These are phyloP conservation scores for Brachionus koreanus DNA, from an alignment of 1,140 invertebrate genomes.

Conservation along the genomic window DNA sequence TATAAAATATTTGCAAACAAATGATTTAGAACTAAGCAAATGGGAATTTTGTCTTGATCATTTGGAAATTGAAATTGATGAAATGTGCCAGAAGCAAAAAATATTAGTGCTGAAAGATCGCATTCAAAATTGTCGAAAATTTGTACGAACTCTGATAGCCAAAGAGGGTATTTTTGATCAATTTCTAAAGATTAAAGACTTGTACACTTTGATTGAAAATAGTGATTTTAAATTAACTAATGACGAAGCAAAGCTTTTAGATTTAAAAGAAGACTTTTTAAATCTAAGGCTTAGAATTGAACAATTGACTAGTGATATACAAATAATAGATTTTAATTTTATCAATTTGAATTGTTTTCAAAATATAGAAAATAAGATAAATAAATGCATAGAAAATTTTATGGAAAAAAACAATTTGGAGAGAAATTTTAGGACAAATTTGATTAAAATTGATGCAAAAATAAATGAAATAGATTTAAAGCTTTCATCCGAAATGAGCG, in stretches of 20 bases:
- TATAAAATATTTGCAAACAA: not conserved
- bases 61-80: not conserved
- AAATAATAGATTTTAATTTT: not conserved
- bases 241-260: not conserved
- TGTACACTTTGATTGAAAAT: not conserved
- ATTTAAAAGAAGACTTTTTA: slow-evolving; percentile 14
- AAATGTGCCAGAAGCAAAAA: not conserved
- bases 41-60: not conserved
- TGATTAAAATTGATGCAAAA: not conserved
- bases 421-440: not conserved
- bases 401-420: not conserved
- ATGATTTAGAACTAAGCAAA: slow-evolving; percentile 19
- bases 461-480: not conserved
- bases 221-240: slow-evolving; percentile 10
- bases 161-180: slow-evolving; percentile 17
- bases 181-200: not conserved
- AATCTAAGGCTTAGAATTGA: not conserved
- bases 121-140: not conserved
- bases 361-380: not conserved
- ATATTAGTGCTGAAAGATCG: not conserved
- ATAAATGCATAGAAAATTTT: not conserved
- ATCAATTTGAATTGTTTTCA: not conserved
- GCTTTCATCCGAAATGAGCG: not conserved
- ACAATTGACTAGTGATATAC: not conserved
- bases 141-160: not conserved